Base-by-base conservation (phyloP, 1,140 invertebrate genomes). In the Drosophila saltans region DNA sequence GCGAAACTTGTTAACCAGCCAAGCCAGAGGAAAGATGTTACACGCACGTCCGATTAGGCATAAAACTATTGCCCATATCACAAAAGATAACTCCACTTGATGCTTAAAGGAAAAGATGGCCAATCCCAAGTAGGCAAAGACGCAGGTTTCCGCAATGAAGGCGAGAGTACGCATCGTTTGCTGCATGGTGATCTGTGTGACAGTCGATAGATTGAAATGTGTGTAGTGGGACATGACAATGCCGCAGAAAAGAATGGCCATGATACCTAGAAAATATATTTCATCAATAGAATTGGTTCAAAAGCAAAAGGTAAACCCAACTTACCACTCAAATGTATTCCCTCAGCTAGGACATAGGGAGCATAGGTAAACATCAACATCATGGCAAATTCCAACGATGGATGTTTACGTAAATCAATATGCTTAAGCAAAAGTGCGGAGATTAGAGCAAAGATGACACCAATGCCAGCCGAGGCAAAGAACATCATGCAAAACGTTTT, bases 141-240 rank as follows among this genome's bases (percentile, higher is more conserved):
- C 98, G 93, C 98, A 99, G 1, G 98, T 99, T 94, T 99, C 98
- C 81, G 98, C 98, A 81, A 99, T 98, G 91, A 99, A 99, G 5
- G 99, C 97, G 28, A 99, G 93, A 0, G 98, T 99, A 91, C 99
- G 95, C 95, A 99, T 98, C 1, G 98, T 99, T 93, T 99, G 98
- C 92, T 99, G 98, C 96, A 99, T 99, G 2, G 98, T 99, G 7
- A 99, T 99, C 93, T 99, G 98, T 10, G 98, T 99, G 3, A 99
- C 97, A 21, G 98, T 99, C 1, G 98, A 99, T 11, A 99, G 93
- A 93, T 99, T 99, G 83, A 98, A 98, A 94, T 99, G 99, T 16
- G 98, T 99, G 89, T 99, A 99, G 92, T 99, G 99, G 1, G 98
- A 99, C 99, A 99, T 99, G 0, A 99, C 98, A 90, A 99, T 98